Evolutionary conservation across 2,888 invertebrate species (phyloP), one percentile per base, ranked within the genome.

Genomic region (Coenonympha arcania): DNA sequence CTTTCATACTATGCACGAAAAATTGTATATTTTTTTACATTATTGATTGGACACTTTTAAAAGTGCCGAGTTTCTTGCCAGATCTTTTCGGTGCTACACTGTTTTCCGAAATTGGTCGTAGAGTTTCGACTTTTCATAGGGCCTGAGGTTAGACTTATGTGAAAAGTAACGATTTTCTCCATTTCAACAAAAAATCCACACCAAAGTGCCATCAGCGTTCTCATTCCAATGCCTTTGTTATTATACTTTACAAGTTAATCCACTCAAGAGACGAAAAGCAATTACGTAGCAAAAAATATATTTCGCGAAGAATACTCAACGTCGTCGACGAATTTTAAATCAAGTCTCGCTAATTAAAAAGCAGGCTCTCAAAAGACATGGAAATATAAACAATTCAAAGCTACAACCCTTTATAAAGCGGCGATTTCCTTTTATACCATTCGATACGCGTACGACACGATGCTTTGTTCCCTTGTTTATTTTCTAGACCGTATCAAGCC

Each of bases 271-370:
- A 20, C 33, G 5, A 41, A 31, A 33, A 43, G 43, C 31, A 43
- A 43, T 43, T 43, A 43, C 16, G 41, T 13, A 24, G 18, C 51
- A 24, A 33, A 26, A 50, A 50, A 48, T 34, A 42, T 40, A 22
- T 39, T 39, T 39, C 22, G 22, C 39, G 31, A 33, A 48, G 47
- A 54, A 20, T 44, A 44, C 51, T 54, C 41, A 20, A 8, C 24
- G 34, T 19, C 46, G 34, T 16, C 22, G 28, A 34, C 50, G 39
- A 40, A 55, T 43, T 50, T 54, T 39, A 58, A 57, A 56, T 57
- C 55, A 56, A 58, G 54, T 54, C 56, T 51, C 56, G 56, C 46
- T 56, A 61, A 62, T 62, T 61, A 59, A 54, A 62, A 59, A 57
- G 55, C 61, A 60, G 60, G 57, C 60, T 55, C 55, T 55, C 54